These are phyloP conservation scores for Lissonota sp. DNA, from an alignment of 2,888 invertebrate genomes.

Conservation along the genomic window DNA sequence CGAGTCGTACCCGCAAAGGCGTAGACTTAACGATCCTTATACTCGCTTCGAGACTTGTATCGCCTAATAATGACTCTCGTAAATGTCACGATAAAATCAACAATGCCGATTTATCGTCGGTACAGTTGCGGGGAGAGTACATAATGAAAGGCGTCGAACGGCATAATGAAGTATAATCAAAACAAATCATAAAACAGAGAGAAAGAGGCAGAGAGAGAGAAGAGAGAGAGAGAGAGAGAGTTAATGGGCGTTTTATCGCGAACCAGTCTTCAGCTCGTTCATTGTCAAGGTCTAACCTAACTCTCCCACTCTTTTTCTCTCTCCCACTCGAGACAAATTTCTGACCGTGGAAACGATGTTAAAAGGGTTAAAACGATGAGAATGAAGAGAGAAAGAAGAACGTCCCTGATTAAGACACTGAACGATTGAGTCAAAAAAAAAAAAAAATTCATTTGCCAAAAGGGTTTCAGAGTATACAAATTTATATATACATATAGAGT, in stretches of 20 bases:
- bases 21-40: conserved; percentile 79
- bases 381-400: background rate
- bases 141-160: conserved; percentile 80
- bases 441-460: conserved; percentile 15
- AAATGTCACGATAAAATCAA: conserved; percentile 83
- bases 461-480: too few relatives aligned
- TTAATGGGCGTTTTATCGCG: conserved; percentile 47
- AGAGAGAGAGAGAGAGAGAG: conserved; percentile 32
- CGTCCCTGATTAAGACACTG: conserved; percentile 9
- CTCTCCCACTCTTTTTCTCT: too few relatives aligned
- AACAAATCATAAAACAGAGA: conserved; percentile 81
- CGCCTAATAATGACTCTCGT: conserved; percentile 83
- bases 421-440: conserved; percentile 32
- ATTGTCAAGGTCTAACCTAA: conserved; percentile 56
- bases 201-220: conserved; percentile 31
- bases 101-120: conserved; percentile 81
- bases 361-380: background rate
- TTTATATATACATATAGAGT: background rate
- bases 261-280: conserved; percentile 40
- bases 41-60: conserved; percentile 77
- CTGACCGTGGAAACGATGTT: too few relatives aligned
- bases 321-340: too few relatives aligned
- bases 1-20: conserved; percentile 78
- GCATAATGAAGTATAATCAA: conserved; percentile 82
- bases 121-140: conserved; percentile 73